These are phyloP conservation scores for Eretmochelys imbricata DNA, from an alignment of 2,113 vertebrate species.

Conservation along the genomic window DNA sequence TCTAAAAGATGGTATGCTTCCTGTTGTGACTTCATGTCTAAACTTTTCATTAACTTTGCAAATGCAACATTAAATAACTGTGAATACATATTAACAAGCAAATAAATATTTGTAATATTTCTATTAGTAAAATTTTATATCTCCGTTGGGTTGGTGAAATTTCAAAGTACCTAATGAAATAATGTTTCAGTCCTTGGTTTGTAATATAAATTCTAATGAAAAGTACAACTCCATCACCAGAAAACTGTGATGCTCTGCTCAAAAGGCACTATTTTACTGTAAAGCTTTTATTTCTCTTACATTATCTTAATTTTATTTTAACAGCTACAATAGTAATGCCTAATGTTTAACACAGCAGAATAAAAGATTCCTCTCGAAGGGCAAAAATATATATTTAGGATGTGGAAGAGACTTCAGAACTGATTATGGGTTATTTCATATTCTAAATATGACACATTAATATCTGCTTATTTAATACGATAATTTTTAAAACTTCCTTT, in stretches of 20 bases:
- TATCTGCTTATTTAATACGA: slow-evolving; percentile 68
- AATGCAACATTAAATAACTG: slow-evolving; percentile 42
- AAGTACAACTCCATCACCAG: neutral
- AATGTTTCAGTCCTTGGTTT: slow-evolving; percentile 50
- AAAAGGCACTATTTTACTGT: slow-evolving; percentile 31
- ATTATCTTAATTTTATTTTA: slow-evolving; percentile 56
- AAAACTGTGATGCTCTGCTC: slow-evolving; percentile 25
- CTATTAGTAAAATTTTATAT: slow-evolving; percentile 69
- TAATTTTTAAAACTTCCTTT: slow-evolving; percentile 70
- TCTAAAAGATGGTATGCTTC: accelerated
- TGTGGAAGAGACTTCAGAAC: slow-evolving; percentile 51
- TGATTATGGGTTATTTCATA: slow-evolving; percentile 67
- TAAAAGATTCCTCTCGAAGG: slow-evolving; percentile 40
- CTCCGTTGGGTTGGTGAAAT: slow-evolving; percentile 63
- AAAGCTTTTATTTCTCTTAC: slow-evolving; percentile 57
- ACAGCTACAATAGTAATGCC: slow-evolving; percentile 40
- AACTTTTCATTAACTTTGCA: neutral
- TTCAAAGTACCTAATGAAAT: slow-evolving; percentile 67
- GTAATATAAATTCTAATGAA: slow-evolving; percentile 44
- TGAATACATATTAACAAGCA: slow-evolving; percentile 44
- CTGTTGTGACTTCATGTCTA: accelerated
- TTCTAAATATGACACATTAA: slow-evolving; percentile 66
- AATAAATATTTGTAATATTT: slow-evolving; percentile 57
- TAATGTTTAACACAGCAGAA: slow-evolving; percentile 60
- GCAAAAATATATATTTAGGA: slow-evolving; percentile 29